Evolutionary conservation across 1,140 invertebrate genomes (phyloP), one percentile per base, ranked within the genome.

Genomic region (Panulirus ornatus): DNA sequence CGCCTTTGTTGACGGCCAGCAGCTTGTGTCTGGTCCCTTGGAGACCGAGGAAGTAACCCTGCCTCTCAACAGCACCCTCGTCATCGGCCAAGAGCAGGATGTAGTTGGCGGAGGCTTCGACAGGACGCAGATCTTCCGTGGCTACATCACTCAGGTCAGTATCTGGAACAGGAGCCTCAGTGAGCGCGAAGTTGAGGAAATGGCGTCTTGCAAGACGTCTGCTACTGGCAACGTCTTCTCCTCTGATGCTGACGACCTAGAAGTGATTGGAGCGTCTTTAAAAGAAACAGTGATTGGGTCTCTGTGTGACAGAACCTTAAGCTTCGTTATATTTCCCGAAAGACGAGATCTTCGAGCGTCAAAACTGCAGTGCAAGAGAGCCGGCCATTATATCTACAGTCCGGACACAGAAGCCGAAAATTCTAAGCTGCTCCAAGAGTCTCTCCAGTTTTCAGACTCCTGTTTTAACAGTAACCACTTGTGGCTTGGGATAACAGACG

Each of bases 1-100:
- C 0, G 84, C 44, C 71, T 86, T 75, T 44, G 70, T 86, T 36
- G 40, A 40, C 27, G 84, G 84, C 16, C 34, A 54, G 30, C n/a
- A 73, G 71, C 38, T 36, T 0, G 47, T 44, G 40, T 30, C n/a
- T 11, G 84, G 84, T 9, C 84, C 84, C 16, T 42, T 86, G 66
- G n/a, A 27, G 8, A n/a, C 71, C 0, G n/a, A 54, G 19, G 70
- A 36, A 6, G 51, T 86, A 19, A 40, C 71, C 6, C 47, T 86
- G 19, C 84, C 47, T 2, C 42, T 86, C 2, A 75, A 86, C 11
- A 22, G 40, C 63, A 76, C 70, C 40, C 66, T 86, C 42, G 54
- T 71, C 42, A n/a, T 86, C 38, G 84, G 84, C 8, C 84, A 86
- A n/a, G 84, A 86, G 63, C 84, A 86, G 30, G 84, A 86, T 34